Conservation (phyloP, 2,113 vertebrate species). For the Oncorhynchus mykiss region DNA sequence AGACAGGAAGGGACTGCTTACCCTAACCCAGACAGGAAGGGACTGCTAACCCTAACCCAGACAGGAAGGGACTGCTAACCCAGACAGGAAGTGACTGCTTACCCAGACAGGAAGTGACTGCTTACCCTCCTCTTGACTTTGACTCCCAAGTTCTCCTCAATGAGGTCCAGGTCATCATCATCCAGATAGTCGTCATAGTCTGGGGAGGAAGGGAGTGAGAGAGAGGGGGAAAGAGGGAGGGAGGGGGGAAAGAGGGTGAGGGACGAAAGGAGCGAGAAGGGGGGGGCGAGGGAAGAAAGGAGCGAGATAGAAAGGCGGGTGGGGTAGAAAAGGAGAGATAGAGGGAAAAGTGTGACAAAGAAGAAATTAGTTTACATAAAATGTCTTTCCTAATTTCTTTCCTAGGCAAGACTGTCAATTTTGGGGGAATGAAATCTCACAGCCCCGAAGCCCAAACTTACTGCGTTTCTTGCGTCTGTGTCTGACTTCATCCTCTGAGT, state of each 20-base stretch:
- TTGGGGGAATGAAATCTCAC: too few species aligned
- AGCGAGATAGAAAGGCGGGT: neutral
- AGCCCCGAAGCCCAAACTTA: slow-evolving; percentile 56
- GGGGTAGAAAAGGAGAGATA: neutral
- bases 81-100: too few species aligned
- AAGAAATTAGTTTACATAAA: too few species aligned
- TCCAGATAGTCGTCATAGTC: slow-evolving; percentile 87
- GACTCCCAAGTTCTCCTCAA: slow-evolving; percentile 90
- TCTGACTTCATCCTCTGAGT: slow-evolving; percentile 83
- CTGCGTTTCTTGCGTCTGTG: slow-evolving; percentile 84
- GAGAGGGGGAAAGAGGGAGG: neutral
- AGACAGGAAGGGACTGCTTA: too few species aligned
- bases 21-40: too few species aligned
- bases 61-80: too few species aligned
- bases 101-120: too few species aligned
- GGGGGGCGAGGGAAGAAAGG: too few species aligned
- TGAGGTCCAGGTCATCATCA: slow-evolving; percentile 89
- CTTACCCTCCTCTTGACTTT: slow-evolving; percentile 88
- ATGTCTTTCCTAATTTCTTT: too few species aligned
- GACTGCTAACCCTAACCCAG: too few species aligned
- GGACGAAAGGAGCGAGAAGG: neutral
- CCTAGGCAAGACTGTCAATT: too few species aligned
- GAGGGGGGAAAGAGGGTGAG: neutral
- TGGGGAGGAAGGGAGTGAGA: slow-evolving; percentile 21
- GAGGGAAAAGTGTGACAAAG: too few species aligned